Percentiles rank a stretch among this genome's conserved stretches.
phyloP scores from a whole-genome alignment of 2,113 vertebrate genomes.

The Cebidichthys violaceus region DNA sequence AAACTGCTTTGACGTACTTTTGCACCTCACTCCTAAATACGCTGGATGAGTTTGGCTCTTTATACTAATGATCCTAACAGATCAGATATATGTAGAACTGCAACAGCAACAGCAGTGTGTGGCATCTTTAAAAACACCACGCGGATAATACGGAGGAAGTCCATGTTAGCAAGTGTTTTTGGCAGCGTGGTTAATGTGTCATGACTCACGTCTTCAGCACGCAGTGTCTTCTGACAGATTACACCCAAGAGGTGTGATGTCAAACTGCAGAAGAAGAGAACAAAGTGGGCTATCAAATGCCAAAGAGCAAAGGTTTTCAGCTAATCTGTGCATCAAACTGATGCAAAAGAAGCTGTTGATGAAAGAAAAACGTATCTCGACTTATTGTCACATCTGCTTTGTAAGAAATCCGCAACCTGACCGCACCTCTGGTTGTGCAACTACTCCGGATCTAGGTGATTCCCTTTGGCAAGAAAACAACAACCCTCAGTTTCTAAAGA shows the following conservation, averaged over 20 bases:
- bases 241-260: constrained; percentile 23
- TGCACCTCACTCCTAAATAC: constrained; percentile 33
- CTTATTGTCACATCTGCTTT: constrained; percentile 27
- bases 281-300: not conserved
- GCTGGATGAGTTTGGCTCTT: constrained; percentile 16
- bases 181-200: constrained; percentile 2
- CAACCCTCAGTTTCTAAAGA: constrained; percentile 77
- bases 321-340: not conserved
- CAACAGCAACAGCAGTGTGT: not conserved
- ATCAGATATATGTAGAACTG: not conserved
- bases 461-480: constrained; percentile 79
- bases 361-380: constrained; percentile 5
- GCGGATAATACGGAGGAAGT: constrained; percentile 9
- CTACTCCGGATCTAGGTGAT: constrained; percentile 76
- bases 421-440: constrained; percentile 79
- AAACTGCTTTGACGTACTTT: constrained; percentile 26
- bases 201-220: constrained; percentile 48
- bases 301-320: not conserved
- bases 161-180: constrained; percentile 4
- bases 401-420: constrained; percentile 53
- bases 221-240: constrained; percentile 25
- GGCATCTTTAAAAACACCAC: constrained; percentile 4
- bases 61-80: constrained; percentile 21
- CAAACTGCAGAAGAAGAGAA: not conserved
- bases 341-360: constrained; percentile 19